Base-by-base conservation (phyloP, 2,888 invertebrate genomes). In the Oscheius sp. region DNA sequence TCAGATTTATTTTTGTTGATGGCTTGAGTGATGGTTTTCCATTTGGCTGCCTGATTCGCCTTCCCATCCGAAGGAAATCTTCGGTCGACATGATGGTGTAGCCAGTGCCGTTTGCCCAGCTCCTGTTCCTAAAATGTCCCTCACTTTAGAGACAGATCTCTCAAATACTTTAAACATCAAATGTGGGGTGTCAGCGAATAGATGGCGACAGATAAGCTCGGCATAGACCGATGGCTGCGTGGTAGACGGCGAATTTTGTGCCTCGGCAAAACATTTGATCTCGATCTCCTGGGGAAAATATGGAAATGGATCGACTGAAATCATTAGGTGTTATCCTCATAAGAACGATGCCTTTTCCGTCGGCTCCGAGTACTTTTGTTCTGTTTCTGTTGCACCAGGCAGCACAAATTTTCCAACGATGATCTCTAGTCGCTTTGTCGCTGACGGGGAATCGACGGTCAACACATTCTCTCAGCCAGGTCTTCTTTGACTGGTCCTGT, bases 1-100 rank as follows among this genome's bases (percentile, higher is more conserved):
- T 75, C 76, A 29, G 69, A 61, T 3, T 69, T 73, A 41, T 76
- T 79, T 64, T 79, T 82, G 55, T 82, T 82, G 61, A 83, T 83
- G 9, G 81, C 78, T 21, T 78, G 77, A 9, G 83, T 82, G 76
- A 80, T 80, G 5, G 77, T 46, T 71, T 83, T 83, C 83, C 83
- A 83, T 55, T 83, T 83, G 21, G 80, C 75, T 5, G 72, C 73
- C 29, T 77, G 77, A 0, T 68, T 63, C 16, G 76, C 55, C 70
- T 79, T 79, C 49, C 80, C 79, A 5, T 69, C 63, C 0, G 80
- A 79, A 23, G 83, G 82, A 75, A 82, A 83, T 13, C 83, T 61
- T n/a, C 72, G 72, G 35, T 83, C 83, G 43, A 83, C 70, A 18
- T 77, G 76, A 13, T 76, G 72, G 56, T 83, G 83, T 18, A 83